Conservation (phyloP, 2,888 invertebrate species). For the Fragum fragum region DNA sequence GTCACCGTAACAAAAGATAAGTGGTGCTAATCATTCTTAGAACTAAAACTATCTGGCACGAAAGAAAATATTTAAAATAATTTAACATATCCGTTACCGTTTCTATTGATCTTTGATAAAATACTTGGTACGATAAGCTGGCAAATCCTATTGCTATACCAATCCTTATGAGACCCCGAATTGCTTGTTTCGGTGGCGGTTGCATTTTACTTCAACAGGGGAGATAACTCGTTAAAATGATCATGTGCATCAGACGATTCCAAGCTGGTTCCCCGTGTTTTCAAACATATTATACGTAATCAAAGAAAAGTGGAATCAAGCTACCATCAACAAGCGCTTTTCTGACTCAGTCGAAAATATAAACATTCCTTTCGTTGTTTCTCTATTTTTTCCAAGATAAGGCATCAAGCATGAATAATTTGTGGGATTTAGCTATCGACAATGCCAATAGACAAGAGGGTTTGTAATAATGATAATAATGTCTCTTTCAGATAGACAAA, state of each 20-base stretch:
- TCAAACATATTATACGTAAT: background rate
- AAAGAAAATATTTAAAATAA: too few species aligned
- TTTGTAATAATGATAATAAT: too few species aligned
- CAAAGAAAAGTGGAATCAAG: background rate
- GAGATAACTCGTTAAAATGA: background rate
- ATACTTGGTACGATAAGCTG: background rate
- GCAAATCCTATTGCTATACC: background rate
- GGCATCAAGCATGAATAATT: conserved; percentile 44
- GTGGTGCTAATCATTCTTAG: too few species aligned
- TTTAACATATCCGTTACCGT: too few species aligned
- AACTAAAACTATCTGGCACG: too few species aligned
- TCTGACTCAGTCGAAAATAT: conserved; percentile 1
- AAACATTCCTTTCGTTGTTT: conserved; percentile 32
- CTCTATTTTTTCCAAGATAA: background rate
- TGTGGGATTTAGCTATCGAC: conserved; percentile 63
- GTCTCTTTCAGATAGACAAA: too few species aligned
- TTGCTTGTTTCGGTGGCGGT: background rate
- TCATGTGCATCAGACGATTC: background rate
- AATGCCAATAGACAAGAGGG: conserved; percentile 54
- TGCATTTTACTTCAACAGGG: background rate
- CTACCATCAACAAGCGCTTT: conserved; percentile 4
- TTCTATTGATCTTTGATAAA: too few species aligned
- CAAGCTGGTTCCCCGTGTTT: background rate
- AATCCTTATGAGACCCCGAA: background rate
- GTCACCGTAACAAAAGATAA: too few species aligned